Conservation (phyloP, 2,113 vertebrate species). For the Apus apus region DNA sequence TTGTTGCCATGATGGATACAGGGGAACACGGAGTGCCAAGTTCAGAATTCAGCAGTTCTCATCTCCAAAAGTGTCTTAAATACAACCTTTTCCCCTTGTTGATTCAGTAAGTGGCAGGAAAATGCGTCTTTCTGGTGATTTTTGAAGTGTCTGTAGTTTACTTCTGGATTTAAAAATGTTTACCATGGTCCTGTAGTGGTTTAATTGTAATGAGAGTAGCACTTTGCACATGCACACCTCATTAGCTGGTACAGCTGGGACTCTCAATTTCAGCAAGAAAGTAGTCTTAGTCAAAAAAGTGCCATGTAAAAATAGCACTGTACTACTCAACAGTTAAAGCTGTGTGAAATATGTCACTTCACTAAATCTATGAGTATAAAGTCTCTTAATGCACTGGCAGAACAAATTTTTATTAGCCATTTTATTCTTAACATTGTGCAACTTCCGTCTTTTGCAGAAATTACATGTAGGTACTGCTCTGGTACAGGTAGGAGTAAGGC, state of each 20-base stretch:
- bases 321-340: not conserved
- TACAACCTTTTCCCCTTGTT: not conserved
- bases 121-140: not conserved
- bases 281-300: not conserved
- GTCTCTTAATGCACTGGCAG: not conserved
- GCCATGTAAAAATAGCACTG: not conserved
- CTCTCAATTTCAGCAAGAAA: constrained; percentile 35
- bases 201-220: not conserved
- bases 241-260: not conserved
- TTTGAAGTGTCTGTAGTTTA: not conserved
- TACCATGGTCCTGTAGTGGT: not conserved
- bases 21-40: not conserved
- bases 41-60: not conserved
- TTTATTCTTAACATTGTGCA: not conserved
- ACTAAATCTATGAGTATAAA: not conserved
- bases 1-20: not conserved
- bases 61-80: not conserved
- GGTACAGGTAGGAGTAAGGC: not conserved
- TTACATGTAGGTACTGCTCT: not conserved
- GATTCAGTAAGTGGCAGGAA: not conserved
- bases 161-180: not conserved
- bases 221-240: not conserved
- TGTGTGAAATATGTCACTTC: not conserved
- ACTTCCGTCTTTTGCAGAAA: not conserved
- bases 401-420: not conserved